Evolutionary conservation across 2,113 vertebrate species (phyloP).

Genomic region (Murina feae): DNA sequence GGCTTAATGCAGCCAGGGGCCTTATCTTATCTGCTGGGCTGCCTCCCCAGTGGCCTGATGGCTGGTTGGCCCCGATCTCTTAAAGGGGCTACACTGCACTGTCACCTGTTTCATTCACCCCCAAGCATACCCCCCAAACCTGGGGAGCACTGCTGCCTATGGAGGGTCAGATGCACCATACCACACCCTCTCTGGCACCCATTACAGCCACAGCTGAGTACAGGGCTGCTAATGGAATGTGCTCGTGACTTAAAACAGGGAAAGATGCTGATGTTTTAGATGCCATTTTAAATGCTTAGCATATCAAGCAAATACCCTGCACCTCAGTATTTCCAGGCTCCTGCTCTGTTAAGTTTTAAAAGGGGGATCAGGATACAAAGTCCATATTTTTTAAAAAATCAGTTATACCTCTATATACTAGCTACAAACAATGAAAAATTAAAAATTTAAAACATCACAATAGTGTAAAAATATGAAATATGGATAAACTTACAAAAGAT

Average conservation of each 20-base stretch:
- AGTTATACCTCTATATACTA: background rate
- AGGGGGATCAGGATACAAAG: background rate
- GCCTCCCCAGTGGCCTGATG: slow-evolving; percentile 32
- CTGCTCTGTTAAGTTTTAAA: background rate
- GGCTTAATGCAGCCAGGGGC: background rate
- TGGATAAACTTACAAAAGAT: background rate
- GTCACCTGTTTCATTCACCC: background rate
- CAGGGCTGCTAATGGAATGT: background rate
- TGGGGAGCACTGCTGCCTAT: no score
- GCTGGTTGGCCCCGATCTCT: background rate
- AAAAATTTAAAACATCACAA: background rate
- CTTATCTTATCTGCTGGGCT: slow-evolving; percentile 68
- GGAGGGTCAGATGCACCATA: background rate
- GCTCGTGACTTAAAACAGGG: background rate
- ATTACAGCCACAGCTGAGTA: background rate
- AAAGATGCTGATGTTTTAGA: background rate
- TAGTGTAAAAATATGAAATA: background rate
- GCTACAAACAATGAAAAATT: background rate
- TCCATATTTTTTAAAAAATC: background rate
- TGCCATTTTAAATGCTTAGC: background rate
- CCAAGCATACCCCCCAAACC: background rate
- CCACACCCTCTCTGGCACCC: background rate
- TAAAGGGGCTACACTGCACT: slow-evolving; percentile 55
- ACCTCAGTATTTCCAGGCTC: background rate
- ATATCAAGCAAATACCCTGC: background rate